Evolutionary conservation across 2,888 invertebrate species (phyloP).

Genomic region (Epinotia demarniana): DNA sequence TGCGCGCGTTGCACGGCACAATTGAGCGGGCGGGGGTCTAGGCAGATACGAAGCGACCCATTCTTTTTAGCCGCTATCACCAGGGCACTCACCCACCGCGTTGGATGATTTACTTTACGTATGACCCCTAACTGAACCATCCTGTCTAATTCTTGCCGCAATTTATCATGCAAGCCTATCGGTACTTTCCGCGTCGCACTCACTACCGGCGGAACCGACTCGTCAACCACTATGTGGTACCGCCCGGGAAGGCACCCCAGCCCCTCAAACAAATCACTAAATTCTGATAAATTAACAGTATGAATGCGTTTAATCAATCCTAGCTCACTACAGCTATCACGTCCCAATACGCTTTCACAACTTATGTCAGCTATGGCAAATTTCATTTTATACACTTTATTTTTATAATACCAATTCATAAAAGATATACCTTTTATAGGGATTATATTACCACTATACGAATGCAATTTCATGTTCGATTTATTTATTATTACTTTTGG

Average conservation of each 20-base stretch:
- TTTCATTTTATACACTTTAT: too few species aligned
- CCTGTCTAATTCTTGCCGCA: conserved; percentile 18
- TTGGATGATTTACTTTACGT: conserved; percentile 24
- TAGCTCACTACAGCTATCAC: too few species aligned
- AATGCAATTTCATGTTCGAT: too few species aligned
- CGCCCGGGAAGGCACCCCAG: not conserved
- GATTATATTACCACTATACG: too few species aligned
- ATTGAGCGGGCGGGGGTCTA: conserved; percentile 25
- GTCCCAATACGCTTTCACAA: too few species aligned
- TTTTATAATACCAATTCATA: too few species aligned
- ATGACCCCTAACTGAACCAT: conserved; percentile 22
- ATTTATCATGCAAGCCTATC: conserved; percentile 20
- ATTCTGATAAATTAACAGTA: too few species aligned
- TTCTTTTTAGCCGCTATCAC: conserved; percentile 18
- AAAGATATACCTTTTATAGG: too few species aligned
- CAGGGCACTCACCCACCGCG: conserved; percentile 24
- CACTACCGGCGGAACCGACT: not conserved
- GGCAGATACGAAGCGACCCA: conserved; percentile 20
- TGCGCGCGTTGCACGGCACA: conserved; percentile 6
- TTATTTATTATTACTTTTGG: too few species aligned
- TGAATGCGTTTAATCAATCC: too few species aligned
- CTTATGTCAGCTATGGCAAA: too few species aligned
- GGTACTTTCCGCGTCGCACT: conserved; percentile 6
- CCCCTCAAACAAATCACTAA: too few species aligned
- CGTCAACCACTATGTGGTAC: conserved; percentile 1